phyloP scores from a whole-genome alignment of 1,140 invertebrate species.

The Coelopa frigida region DNA sequence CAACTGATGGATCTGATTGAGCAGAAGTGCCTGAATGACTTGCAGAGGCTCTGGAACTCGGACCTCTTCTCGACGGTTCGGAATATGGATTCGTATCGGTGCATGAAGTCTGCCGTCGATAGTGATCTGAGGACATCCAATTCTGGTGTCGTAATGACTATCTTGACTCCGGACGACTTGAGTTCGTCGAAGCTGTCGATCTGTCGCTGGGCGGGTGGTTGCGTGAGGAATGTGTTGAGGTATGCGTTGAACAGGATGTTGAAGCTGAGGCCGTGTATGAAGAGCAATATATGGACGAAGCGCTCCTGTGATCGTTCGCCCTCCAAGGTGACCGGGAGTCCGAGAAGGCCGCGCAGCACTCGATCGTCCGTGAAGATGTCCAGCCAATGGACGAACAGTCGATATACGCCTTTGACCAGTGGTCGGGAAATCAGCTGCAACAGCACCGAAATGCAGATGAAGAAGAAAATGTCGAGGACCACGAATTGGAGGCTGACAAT shows the following conservation, averaged over 20 bases:
- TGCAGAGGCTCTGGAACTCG: not conserved
- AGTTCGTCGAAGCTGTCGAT: conserved; percentile 3
- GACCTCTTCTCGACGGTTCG: not conserved
- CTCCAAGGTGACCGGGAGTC: not conserved
- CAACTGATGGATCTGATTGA: not conserved
- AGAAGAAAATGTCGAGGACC: not conserved
- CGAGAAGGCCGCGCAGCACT: conserved; percentile 5
- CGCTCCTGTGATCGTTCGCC: not conserved
- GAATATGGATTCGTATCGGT: not conserved
- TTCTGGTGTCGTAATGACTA: not conserved
- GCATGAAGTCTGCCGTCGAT: not conserved
- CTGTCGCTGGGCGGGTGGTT: not conserved
- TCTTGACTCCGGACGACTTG: not conserved
- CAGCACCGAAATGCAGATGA: conserved; percentile 1
- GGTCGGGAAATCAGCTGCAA: too few species aligned
- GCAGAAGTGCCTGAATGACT: not conserved
- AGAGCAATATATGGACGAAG: conserved; percentile 1
- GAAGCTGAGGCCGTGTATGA: conserved; percentile 1
- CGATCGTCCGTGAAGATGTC: conserved; percentile 1
- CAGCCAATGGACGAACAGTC: not conserved
- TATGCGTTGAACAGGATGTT: not conserved
- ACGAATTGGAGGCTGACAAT: not conserved
- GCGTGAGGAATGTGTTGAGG: not conserved
- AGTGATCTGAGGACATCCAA: not conserved
- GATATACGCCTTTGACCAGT: too few species aligned